Evolutionary conservation across 2,888 invertebrate species (phyloP).

Genomic region (Anarsia innoxiella): DNA sequence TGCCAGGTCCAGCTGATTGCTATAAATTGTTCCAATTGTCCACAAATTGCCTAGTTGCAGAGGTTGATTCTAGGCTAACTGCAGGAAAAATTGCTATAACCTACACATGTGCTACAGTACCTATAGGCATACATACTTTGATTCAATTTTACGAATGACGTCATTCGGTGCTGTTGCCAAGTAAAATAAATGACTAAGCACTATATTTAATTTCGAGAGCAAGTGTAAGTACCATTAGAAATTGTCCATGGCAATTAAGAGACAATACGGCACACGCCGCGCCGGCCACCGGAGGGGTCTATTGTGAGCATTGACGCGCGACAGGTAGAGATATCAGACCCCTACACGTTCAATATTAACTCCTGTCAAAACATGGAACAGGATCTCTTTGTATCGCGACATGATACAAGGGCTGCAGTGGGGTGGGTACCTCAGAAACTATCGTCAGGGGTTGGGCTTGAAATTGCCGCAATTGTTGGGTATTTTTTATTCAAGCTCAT

Average conservation of each 20-base stretch:
- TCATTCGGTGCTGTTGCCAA: neutral
- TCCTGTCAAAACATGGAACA: slow-evolving; percentile 64
- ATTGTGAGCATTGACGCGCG: slow-evolving; percentile 29
- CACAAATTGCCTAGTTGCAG: slow-evolving; percentile 35
- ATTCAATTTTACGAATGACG: neutral
- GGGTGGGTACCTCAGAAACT: slow-evolving; percentile 25
- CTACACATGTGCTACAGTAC: slow-evolving; percentile 11
- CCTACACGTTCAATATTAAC: slow-evolving; percentile 45
- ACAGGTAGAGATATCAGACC: slow-evolving; percentile 52
- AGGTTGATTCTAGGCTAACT: slow-evolving; percentile 25
- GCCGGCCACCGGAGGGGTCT: slow-evolving; percentile 24
- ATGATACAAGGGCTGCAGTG: slow-evolving; percentile 43
- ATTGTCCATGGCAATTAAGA: slow-evolving; percentile 32
- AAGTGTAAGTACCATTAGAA: slow-evolving; percentile 25
- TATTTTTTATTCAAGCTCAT: neutral
- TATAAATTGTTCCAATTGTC: slow-evolving; percentile 44
- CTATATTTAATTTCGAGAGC: neutral
- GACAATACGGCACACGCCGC: slow-evolving; percentile 29
- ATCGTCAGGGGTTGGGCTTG: slow-evolving; percentile 37
- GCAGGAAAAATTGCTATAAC: slow-evolving; percentile 24
- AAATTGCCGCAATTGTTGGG: slow-evolving; percentile 32
- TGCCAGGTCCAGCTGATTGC: slow-evolving; percentile 28
- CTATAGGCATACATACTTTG: neutral
- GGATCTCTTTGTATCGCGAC: slow-evolving; percentile 45
- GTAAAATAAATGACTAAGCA: neutral